A percentile compares a stretch with the other conserved stretches of the same genome.
Conservation (phyloP, 2,888 invertebrate genomes). For the Synanthedon myopaeformis region DNA sequence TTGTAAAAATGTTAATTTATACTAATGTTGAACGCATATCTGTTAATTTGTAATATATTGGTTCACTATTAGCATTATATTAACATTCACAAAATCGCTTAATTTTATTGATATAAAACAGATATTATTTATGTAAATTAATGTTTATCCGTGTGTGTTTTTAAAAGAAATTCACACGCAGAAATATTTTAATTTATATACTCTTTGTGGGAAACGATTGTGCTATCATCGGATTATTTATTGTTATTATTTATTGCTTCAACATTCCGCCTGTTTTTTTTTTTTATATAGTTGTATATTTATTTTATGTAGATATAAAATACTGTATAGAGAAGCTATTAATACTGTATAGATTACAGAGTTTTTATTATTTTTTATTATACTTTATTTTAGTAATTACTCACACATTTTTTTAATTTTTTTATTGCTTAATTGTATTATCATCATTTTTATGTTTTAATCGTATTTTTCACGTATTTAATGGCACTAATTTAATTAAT, state of each 20-base stretch:
- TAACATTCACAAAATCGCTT: neutral
- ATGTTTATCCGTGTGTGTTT: neutral
- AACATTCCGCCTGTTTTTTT: neutral
- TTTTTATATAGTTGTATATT: no score
- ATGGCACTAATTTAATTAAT: no score
- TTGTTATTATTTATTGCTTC: neutral
- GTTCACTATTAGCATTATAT: conserved; percentile 3
- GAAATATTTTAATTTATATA: neutral
- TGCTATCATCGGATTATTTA: neutral
- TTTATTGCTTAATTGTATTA: no score
- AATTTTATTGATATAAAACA: neutral
- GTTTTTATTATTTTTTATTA: no score
- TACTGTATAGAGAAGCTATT: no score
- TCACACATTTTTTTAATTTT: no score
- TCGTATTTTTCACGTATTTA: no score
- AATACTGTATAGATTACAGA: no score
- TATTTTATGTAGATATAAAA: no score
- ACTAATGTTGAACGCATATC: conserved; percentile 27
- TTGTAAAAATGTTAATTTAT: conserved; percentile 46
- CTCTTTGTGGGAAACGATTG: neutral
- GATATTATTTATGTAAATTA: neutral
- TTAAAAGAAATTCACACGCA: neutral
- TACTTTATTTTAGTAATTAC: no score
- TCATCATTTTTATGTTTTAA: no score
- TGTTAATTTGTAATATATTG: conserved; percentile 7